These are phyloP conservation scores for Pelochelys cantorii DNA, from an alignment of 2,797 vertebrate species.

Conservation along the genomic window DNA sequence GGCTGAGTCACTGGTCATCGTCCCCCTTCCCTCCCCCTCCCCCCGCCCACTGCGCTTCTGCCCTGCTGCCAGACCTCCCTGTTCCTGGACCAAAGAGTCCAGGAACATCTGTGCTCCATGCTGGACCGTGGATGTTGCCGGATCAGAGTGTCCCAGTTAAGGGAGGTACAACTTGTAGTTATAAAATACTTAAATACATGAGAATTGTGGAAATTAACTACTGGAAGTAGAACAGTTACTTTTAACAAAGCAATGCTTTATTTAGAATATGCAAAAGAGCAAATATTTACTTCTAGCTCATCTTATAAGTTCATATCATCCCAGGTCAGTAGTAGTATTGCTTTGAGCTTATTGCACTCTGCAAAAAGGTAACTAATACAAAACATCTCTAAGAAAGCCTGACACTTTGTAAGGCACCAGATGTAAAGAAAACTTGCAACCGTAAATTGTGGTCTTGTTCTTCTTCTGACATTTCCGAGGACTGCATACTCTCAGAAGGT, in stretches of 20 bases:
- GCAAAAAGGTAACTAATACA: slow-evolving; percentile 15
- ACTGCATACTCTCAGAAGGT: background rate
- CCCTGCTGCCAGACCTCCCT: no score
- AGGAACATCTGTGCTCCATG: no score
- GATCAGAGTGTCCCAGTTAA: no score
- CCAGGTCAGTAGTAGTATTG: background rate
- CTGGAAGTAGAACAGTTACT: background rate
- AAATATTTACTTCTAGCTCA: background rate
- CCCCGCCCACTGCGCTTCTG: no score
- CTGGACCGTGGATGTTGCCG: no score
- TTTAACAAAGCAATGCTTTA: background rate
- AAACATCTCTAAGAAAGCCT: background rate
- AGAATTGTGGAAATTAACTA: background rate
- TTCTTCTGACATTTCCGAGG: slow-evolving; percentile 2
- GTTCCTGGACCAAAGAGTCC: no score
- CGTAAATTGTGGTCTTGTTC: background rate
- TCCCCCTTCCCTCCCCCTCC: no score
- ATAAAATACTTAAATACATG: background rate
- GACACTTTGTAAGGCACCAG: background rate
- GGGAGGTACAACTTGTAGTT: background rate
- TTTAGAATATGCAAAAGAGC: background rate
- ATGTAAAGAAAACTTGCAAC: background rate
- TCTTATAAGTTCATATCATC: slow-evolving; percentile 21
- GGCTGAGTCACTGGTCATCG: no score
- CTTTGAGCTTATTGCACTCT: background rate